Evolutionary conservation across 2,888 invertebrate species (phyloP).

Genomic region (Achlya flavicornis): DNA sequence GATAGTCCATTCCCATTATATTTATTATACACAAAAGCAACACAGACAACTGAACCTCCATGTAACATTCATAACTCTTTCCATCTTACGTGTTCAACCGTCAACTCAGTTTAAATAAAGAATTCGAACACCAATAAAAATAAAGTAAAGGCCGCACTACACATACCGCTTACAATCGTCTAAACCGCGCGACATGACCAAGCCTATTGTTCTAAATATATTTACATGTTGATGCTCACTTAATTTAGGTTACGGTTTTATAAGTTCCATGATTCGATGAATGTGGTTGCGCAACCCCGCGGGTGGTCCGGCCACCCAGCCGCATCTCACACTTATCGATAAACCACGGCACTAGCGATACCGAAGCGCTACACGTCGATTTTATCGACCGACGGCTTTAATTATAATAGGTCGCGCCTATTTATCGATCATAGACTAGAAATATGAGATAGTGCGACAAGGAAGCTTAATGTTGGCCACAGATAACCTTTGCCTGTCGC

Average conservation of each 20-base stretch:
- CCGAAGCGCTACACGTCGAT: slow-evolving; percentile 65
- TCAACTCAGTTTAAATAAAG: slow-evolving; percentile 1
- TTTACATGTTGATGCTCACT: slow-evolving; percentile 61
- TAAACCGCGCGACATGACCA: slow-evolving; percentile 38
- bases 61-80: not conserved
- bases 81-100: not conserved
- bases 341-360: slow-evolving; percentile 62
- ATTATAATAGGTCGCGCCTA: slow-evolving; percentile 66
- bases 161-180: slow-evolving; percentile 24
- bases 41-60: not conserved
- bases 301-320: slow-evolving; percentile 66
- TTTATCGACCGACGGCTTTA: slow-evolving; percentile 58
- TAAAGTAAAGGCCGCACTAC: slow-evolving; percentile 17
- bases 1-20: not conserved
- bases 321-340: slow-evolving; percentile 44
- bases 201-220: slow-evolving; percentile 54
- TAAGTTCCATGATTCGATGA: slow-evolving; percentile 18
- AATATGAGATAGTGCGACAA: slow-evolving; percentile 59
- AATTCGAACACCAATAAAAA: slow-evolving; percentile 26
- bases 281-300: slow-evolving; percentile 40
- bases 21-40: not conserved
- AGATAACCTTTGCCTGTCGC: slow-evolving; percentile 50
- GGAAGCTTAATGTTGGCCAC: slow-evolving; percentile 55
- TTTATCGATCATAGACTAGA: slow-evolving; percentile 53
- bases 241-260: slow-evolving; percentile 55